phyloP scores from a whole-genome alignment of 2,888 invertebrate genomes.

The Acronicta aceris region DNA sequence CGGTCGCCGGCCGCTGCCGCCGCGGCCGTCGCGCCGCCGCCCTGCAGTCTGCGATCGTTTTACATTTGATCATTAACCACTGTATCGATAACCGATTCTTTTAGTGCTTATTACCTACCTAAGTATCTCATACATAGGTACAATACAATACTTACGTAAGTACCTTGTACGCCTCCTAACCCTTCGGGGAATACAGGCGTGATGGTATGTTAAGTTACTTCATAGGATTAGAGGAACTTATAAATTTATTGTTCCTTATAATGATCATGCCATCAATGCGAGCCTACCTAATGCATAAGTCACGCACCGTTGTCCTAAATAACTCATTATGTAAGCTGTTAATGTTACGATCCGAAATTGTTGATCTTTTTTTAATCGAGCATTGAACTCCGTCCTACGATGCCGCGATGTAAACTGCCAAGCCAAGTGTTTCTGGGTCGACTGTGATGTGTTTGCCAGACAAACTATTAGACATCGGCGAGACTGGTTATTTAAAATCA shows the following conservation, averaged over 20 bases:
- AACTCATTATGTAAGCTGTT: conserved; percentile 52
- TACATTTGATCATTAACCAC: conserved; percentile 55
- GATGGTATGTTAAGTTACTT: too few relatives aligned
- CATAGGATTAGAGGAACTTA: too few relatives aligned
- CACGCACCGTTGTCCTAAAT: conserved; percentile 21
- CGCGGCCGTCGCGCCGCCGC: conserved; percentile 59
- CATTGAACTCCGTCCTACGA: conserved; percentile 61
- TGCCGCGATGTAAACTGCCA: conserved; percentile 51
- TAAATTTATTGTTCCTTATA: too few relatives aligned
- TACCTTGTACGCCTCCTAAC: too few relatives aligned
- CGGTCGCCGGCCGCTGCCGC: conserved; percentile 51
- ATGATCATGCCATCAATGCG: too few relatives aligned
- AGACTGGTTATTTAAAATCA: conserved; percentile 36
- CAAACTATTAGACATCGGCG: conserved; percentile 36
- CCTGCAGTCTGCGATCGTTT: conserved; percentile 73
- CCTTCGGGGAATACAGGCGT: too few relatives aligned
- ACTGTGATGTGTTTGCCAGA: conserved; percentile 54
- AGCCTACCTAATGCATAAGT: too few relatives aligned
- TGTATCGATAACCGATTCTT: conserved; percentile 4
- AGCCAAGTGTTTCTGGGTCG: conserved; percentile 67
- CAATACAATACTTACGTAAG: too few relatives aligned
- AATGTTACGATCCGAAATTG: conserved; percentile 46
- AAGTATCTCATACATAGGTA: too few relatives aligned
- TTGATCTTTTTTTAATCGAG: conserved; percentile 56
- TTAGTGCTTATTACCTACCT: too few relatives aligned